These are phyloP conservation scores for Phataginus tetradactyla DNA, from an alignment of 2,797 vertebrate species.

Conservation along the genomic window DNA sequence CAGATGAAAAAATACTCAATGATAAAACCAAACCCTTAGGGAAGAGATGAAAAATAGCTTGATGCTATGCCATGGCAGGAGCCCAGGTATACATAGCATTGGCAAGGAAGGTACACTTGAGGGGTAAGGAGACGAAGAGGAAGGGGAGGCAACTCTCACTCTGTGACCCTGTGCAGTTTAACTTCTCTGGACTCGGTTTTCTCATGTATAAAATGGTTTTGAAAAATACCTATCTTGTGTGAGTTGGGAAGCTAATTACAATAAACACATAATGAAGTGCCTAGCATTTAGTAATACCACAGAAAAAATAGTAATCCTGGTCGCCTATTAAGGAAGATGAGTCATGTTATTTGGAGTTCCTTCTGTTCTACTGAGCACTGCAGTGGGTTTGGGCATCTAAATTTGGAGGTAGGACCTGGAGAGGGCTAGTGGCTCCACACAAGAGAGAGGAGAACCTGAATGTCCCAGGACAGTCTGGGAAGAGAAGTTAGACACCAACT, in stretches of 20 bases:
- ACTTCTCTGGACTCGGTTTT: background rate
- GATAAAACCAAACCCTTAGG: background rate
- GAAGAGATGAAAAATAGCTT: background rate
- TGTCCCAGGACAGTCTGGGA: background rate
- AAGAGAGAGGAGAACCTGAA: background rate
- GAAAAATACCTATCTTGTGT: background rate
- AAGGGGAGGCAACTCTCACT: rapidly evolving
- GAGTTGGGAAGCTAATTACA: background rate
- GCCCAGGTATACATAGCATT: too few relatives aligned
- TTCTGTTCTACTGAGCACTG: background rate
- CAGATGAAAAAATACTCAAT: background rate
- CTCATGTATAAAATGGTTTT: background rate
- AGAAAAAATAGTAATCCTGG: too few relatives aligned
- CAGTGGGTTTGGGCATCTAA: background rate
- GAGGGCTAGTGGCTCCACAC: background rate
- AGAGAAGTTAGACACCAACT: background rate
- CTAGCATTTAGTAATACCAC: background rate
- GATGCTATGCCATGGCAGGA: rapidly evolving
- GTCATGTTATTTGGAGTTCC: background rate
- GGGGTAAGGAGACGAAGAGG: rapidly evolving
- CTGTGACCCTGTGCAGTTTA: rapidly evolving
- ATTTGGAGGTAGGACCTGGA: background rate
- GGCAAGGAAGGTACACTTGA: background rate
- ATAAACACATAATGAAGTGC: background rate
- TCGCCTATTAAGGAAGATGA: background rate